Base-by-base conservation (phyloP, 2,797 vertebrate genomes). In the Mormyrus hasselquistii region DNA sequence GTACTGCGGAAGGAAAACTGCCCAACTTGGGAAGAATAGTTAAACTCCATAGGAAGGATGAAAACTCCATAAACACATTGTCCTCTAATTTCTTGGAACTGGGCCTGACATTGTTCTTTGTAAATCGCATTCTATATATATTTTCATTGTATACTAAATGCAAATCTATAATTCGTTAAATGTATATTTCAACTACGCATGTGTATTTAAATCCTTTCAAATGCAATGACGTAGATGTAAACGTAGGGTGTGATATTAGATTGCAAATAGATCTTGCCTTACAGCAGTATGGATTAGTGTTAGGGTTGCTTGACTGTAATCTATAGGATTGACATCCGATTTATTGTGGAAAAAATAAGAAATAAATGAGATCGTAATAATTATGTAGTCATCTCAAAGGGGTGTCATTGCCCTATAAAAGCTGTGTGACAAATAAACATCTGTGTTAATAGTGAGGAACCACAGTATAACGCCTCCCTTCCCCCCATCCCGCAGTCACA, bases 311-410 rank as follows among this genome's bases (percentile, higher is more conserved):
- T 79, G 19, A 47, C 73, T 79, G 34, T 44, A 44, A 79, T 47
- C 73, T 47, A n/a, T 79, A 79, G 19, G 73, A 79, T 29, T 76
- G 34, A 29, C 69, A 79, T 79, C 73, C 16, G 41, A 44, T 79
- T 44, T 1, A n/a, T 79, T 47, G 2, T 79, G 41, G 41, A n/a
- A 79, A 62, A 44, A 85, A 85, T 29, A 44, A 76, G n/a, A 65
- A 59, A 44, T 50, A 86, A 38, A 88, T 87, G 41, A 41, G 79
- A 88, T 62, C 49, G 57, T 89, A 44, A 44, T 87, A 38, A 57
- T 44, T 55, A 76, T 86, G 34, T 49, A 87, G 50, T 90, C 14
- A 88, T 52, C 79, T 86, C 29, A 83, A 55, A 88, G 87, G 87
- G 88, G 14, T 87, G n/a, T 9, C 44, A 16, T 84, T 49, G 29